Evolutionary conservation across 2,888 invertebrate species (phyloP), one percentile per base, ranked within the genome.

Genomic region (Cataglyphis rosenhaueri): DNA sequence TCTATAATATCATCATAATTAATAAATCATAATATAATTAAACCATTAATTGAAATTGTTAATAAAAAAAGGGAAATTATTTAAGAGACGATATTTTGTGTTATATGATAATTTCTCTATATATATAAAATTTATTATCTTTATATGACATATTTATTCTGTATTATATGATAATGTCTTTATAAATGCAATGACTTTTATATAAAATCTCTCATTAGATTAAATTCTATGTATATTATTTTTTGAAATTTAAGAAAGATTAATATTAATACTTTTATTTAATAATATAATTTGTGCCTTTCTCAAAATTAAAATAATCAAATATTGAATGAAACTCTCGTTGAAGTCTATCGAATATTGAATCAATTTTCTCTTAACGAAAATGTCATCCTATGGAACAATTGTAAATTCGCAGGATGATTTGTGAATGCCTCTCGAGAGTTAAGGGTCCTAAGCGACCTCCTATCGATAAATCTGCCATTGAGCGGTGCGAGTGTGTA

Each of bases 391-490:
- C 44, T 44, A 61, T 21, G 44, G 5, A 9, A 48, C 44, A 35
- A 57, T 35, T 64, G 64, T 35, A 75, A 9, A 75, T 75, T 62
- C 48, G 32, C 32, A n/a, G 32, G 32, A 64, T 48, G 35, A 75
- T 75, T 52, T 75, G 74, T 10, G 64, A 35, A 9, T 35, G 29
- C 1, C 41, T 29, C 44, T 62, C 15, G 62, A 62, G 74, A 74
- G 32, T 75, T 32, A 48, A 75, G 48, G 32, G 32, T 18, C 29
- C 76, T 29, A 41, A 76, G 55, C 55, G 66, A 76, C 68, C 38
- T 15, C 38, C 66, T 55, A 66, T 76, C 76, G 68, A 55, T 76
- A 66, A 76, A 76, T 76, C 29, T n/a, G 15, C 55, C 38, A 66
- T 55, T 55, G 76, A 76, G 29, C 66, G 55, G 9, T 66, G 66